phyloP scores from a whole-genome alignment of 37 sponge, comb jelly and placozoan genomes.

The Ianthella basta region DNA sequence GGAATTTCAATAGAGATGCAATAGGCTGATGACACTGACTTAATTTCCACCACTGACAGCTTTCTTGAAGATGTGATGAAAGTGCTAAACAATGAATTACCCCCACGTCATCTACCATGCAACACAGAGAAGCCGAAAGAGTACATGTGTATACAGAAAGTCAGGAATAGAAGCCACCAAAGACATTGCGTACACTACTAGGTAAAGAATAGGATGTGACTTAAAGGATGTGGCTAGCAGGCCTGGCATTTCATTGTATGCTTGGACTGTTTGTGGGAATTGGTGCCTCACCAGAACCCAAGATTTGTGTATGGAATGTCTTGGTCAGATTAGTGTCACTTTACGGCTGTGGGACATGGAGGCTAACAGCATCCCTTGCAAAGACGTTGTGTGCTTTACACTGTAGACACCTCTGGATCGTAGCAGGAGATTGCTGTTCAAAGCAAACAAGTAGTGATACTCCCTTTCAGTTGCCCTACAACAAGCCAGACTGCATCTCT shows the following conservation, averaged over 20 bases:
- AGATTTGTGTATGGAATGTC: not conserved
- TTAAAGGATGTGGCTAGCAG: slow-evolving; percentile 3
- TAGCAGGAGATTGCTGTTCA: slow-evolving; percentile 1
- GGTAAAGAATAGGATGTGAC: not conserved
- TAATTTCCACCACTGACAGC: not conserved
- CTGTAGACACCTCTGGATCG: not conserved
- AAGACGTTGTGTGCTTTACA: slow-evolving; percentile 15
- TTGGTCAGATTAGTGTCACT: slow-evolving; percentile 1
- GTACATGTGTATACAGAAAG: not conserved
- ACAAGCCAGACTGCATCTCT: slow-evolving; percentile 5
- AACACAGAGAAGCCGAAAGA: not conserved
- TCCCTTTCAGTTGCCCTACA: slow-evolving; percentile 2
- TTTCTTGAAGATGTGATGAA: slow-evolving; percentile 16
- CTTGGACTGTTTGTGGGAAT: slow-evolving; percentile 1
- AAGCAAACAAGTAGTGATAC: not conserved
- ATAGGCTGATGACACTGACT: slow-evolving; percentile 15
- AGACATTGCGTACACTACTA: not conserved
- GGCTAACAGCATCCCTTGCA: not conserved
- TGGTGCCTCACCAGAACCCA: slow-evolving; percentile 6
- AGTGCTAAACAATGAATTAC: not conserved
- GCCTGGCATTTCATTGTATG: not conserved
- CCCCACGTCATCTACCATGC: not conserved
- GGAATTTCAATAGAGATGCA: not conserved
- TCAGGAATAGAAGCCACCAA: not conserved
- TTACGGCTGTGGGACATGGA: slow-evolving; percentile 17